These are phyloP conservation scores for Anthoscopus minutus DNA, from an alignment of 2,113 vertebrate species.

Conservation along the genomic window DNA sequence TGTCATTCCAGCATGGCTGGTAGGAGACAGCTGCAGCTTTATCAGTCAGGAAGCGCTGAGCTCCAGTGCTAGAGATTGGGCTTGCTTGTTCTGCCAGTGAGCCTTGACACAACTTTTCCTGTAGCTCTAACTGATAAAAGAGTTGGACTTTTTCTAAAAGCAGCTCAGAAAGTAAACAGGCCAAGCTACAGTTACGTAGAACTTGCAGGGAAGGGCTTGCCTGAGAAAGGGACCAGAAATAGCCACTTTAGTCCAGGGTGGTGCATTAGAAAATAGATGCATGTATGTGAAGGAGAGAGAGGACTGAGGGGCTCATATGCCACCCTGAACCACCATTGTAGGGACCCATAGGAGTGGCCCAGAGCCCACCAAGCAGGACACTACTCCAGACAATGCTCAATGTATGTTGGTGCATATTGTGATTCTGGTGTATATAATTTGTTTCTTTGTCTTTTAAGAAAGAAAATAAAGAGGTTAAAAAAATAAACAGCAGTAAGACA, in stretches of 20 bases:
- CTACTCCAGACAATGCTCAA: neutral
- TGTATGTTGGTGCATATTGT: rapidly evolving
- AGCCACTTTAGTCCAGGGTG: neutral
- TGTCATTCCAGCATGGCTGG: neutral
- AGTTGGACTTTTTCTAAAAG: neutral
- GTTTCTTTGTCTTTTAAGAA: neutral
- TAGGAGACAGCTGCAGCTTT: neutral
- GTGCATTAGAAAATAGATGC: neutral
- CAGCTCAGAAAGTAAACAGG: neutral
- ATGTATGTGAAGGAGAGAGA: neutral
- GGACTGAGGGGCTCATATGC: neutral
- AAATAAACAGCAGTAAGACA: neutral
- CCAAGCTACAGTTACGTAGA: neutral
- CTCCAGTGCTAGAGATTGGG: neutral
- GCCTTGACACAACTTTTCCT: neutral
- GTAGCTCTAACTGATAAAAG: neutral
- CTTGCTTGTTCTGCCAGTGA: neutral
- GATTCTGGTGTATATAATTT: neutral
- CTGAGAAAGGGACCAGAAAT: neutral
- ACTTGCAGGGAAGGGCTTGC: neutral
- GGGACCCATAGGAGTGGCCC: neutral
- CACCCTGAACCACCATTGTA: neutral
- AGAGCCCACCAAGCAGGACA: neutral
- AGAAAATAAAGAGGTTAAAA: neutral
- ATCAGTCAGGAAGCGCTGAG: neutral